These are phyloP conservation scores for Limnodromus scolopaceus DNA, from an alignment of 2,797 vertebrate species.

Conservation along the genomic window DNA sequence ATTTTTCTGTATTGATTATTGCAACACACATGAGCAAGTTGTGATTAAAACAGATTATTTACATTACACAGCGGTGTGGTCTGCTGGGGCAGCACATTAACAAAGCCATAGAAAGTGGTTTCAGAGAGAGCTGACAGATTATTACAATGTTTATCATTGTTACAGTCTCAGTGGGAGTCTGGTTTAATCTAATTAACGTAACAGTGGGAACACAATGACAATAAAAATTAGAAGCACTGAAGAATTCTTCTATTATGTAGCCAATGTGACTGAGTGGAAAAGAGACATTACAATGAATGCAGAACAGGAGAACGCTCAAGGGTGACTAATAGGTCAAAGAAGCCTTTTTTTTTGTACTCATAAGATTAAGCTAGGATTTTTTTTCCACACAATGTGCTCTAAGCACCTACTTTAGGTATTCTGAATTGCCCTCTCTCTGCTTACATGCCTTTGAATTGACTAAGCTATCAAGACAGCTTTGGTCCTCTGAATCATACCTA, in stretches of 20 bases:
- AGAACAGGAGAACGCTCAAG: neutral
- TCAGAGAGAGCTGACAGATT: neutral
- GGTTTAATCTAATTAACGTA: slow-evolving; percentile 35
- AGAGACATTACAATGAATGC: neutral
- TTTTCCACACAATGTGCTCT: neutral
- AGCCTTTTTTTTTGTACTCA: neutral
- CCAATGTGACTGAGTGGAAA: neutral
- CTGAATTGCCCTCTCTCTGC: neutral
- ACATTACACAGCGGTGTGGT: neutral
- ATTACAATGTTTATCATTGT: slow-evolving; percentile 14
- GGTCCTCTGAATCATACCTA: neutral
- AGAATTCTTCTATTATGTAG: neutral
- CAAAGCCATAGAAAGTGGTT: neutral
- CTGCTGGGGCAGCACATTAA: neutral
- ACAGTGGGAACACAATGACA: slow-evolving; percentile 5
- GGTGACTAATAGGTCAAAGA: neutral
- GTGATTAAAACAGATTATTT: neutral
- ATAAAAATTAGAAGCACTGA: slow-evolving; percentile 12
- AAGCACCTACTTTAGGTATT: neutral
- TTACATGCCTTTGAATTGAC: neutral
- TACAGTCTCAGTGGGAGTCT: slow-evolving; percentile 19
- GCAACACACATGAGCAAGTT: neutral
- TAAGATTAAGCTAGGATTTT: neutral
- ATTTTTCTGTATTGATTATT: neutral
- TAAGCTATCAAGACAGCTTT: neutral